Base-by-base conservation (phyloP, 2,797 vertebrate genomes). In the Crocodylus rhombifer region DNA sequence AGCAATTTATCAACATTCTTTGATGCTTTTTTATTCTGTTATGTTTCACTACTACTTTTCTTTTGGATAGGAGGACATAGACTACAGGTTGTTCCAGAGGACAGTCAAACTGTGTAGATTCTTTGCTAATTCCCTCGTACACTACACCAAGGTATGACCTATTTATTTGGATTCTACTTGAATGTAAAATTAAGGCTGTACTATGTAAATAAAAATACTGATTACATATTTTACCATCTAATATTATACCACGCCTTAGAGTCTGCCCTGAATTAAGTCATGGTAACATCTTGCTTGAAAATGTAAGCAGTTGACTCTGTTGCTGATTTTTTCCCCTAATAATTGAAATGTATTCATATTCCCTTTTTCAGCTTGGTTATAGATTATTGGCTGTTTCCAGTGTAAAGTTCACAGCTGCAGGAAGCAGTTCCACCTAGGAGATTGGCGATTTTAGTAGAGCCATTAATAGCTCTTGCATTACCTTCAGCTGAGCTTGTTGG, bases 91-190 rank as follows among this genome's bases (percentile, higher is more conserved):
- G 83, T 99, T 99, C 97, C 99, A 99, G 97, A 99, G 99, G 98
- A 98, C 98, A 76, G 97, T 98, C 80, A 99, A 99, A 96, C 98
- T 99, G 92, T 99, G 99, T 97, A 98, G 99, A 89, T 99, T 99
- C 96, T 99, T 99, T 98, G 98, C 98, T 71, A 99, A 99, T 98
- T 99, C 99, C 36, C 97, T 99, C 91, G 98, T 99, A 89, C 99
- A 99, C 96, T 99, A 99, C 90, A 98, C 98, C 94, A 99, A 99
- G 99, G 99, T 99, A 98, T 94, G 96, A n/a, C 80, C 78, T 90
- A 57, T 63, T 51, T 62, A 78, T 42, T 89, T 81, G 12, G 64
- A 2, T 89, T 88, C 64, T 85, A 3, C 17, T 0, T 62, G 65
- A 80, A 28, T 88, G 25, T 86, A 77, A 81, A 80, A 77, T 16